Base-by-base conservation (phyloP, 2,797 vertebrate species). In the Tragopan temminckii region DNA sequence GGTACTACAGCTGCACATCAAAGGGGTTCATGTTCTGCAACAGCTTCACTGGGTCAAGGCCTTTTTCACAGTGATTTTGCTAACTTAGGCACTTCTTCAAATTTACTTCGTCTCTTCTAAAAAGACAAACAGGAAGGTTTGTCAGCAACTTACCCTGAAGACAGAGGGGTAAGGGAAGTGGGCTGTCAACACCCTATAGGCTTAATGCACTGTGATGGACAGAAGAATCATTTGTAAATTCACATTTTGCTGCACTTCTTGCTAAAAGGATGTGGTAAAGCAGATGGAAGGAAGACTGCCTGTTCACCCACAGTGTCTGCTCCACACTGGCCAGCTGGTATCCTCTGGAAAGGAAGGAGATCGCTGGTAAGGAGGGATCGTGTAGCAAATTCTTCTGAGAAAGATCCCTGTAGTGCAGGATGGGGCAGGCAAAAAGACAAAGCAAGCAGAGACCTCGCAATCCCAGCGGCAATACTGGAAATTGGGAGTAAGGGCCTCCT, bases 101-200 rank as follows among this genome's bases (percentile, higher is more conserved):
- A 75, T 58, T 72, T 50, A 81, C 33, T 88, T 72, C 0, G 66
- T 46, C 67, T 84, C 42, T 88, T 91, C 42, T 58, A 17, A 86
- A 75, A 91, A 85, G 72, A 78, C 64, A 61, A 90, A 86, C 45
- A 84, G 59, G 70, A 94, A 69, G 63, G 55, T 67, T 79, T 90
- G 58, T 76, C 59, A 79, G 74, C 46, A 90, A 52, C 68, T 90
- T 90, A 29, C 24, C 75, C 29, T 69, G n/a, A 35, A 93, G 69
- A 66, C 0, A 75, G 23, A 88, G 27, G 55, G 23, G 38, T 75
- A 91, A 80, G 12, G 33, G 58, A 91, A 91, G 55, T 21, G 23
- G 66, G 66, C 18, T 85, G 48, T 62, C 85, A 81, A 84, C 20
- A 80, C 42, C 64, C 25, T 58, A 16, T 20, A n/a, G 50, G 25